Evolutionary conservation across 2,888 invertebrate genomes (phyloP).

Genomic region (Drosophila atripex): DNA sequence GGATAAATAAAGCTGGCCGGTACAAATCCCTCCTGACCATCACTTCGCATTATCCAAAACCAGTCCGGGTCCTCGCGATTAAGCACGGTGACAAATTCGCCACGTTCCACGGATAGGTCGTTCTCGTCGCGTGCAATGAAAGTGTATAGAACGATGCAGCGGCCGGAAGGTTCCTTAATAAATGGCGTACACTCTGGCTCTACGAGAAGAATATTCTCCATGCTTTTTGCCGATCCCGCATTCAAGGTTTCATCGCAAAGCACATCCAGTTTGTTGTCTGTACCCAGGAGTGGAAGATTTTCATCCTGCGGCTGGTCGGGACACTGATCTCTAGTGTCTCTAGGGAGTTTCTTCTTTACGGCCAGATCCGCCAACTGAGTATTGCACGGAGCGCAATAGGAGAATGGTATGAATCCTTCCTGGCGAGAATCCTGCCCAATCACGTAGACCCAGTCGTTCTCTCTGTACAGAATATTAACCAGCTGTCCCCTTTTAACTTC

Average conservation of each 20-base stretch:
- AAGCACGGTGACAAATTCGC: constrained; percentile 97
- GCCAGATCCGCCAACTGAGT: constrained; percentile 91
- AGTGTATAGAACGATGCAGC: constrained; percentile 96
- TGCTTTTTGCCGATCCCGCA: constrained; percentile 74
- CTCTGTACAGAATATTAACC: constrained; percentile 96
- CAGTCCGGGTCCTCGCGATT: constrained; percentile 98
- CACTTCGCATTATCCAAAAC: constrained; percentile 97
- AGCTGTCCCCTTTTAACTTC: constrained; percentile 95
- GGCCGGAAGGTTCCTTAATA: constrained; percentile 92
- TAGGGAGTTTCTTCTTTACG: constrained; percentile 93
- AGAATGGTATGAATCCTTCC: constrained; percentile 97
- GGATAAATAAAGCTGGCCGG: constrained; percentile 97
- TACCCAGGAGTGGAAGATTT: constrained; percentile 67
- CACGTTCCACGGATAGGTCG: constrained; percentile 96
- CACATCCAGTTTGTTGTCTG: constrained; percentile 73
- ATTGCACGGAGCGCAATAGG: constrained; percentile 93
- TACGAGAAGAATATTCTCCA: constrained; percentile 76
- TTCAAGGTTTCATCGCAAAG: constrained; percentile 75
- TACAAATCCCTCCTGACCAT: constrained; percentile 97
- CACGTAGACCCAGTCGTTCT: constrained; percentile 99
- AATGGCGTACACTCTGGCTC: constrained; percentile 88
- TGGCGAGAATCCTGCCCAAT: constrained; percentile 94
- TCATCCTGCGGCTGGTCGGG: constrained; percentile 68
- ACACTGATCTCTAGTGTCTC: constrained; percentile 89
- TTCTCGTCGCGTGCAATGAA: constrained; percentile 97